phyloP scores from a whole-genome alignment of 2,113 vertebrate species.

The Bungarus multicinctus region DNA sequence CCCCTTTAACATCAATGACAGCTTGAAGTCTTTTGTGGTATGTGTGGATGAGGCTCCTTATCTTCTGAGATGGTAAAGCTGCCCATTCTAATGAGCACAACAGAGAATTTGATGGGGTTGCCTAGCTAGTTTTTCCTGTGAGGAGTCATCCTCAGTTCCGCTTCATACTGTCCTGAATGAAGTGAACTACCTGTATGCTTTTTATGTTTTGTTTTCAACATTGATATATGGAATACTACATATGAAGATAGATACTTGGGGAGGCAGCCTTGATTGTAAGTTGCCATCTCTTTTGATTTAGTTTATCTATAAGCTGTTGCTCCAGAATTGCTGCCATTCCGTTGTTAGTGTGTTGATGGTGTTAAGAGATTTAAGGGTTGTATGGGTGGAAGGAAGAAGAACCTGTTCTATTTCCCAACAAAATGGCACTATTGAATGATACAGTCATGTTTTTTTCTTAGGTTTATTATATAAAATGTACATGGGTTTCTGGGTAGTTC shows the following conservation, averaged over 20 bases:
- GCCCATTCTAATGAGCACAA: too few relatives aligned
- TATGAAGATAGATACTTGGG: not conserved
- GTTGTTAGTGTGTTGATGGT: not conserved
- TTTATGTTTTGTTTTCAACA: too few relatives aligned
- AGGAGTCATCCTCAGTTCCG: not conserved
- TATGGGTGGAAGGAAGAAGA: not conserved
- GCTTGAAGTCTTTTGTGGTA: too few relatives aligned
- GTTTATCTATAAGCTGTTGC: not conserved
- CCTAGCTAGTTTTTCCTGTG: not conserved
- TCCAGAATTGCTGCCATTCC: not conserved
- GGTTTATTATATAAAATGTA: not conserved
- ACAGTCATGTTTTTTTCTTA: not conserved
- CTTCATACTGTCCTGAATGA: not conserved
- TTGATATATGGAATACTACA: not conserved
- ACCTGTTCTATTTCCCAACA: not conserved
- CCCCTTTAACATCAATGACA: too few relatives aligned
- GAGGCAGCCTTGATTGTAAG: not conserved
- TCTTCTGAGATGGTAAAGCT: too few relatives aligned
- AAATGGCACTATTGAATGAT: not conserved
- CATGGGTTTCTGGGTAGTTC: not conserved
- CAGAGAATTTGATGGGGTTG: not conserved
- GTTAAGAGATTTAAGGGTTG: not conserved
- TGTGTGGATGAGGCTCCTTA: too few relatives aligned
- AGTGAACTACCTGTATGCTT: not conserved
- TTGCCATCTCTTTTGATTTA: not conserved